These are phyloP conservation scores for Pteronotus mesoamericanus DNA, from an alignment of 2,797 vertebrate species.

Conservation along the genomic window DNA sequence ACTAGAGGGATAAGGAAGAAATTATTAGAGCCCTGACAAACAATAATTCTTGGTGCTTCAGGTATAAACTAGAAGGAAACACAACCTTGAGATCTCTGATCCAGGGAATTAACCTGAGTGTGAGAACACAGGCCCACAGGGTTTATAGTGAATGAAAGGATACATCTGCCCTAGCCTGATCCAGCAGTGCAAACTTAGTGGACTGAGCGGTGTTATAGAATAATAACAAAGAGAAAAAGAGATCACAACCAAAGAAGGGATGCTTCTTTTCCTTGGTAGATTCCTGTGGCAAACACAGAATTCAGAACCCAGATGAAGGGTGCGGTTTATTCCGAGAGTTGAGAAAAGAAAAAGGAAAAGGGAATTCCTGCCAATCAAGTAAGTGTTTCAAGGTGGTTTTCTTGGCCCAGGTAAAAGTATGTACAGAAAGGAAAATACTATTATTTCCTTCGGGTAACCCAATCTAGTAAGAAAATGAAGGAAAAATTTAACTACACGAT, in stretches of 20 bases:
- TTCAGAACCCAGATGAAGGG: not conserved
- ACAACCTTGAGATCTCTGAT: not conserved
- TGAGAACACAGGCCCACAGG: not conserved
- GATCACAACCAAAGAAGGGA: not conserved
- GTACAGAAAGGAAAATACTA: not conserved
- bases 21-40: constrained; percentile 51
- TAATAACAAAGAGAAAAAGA: not conserved
- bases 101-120: not conserved
- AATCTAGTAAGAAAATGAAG: constrained; percentile 7
- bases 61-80: constrained; percentile 39
- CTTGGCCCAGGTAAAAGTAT: not conserved
- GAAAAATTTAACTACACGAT: not conserved
- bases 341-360: not conserved
- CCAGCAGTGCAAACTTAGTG: not conserved
- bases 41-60: constrained; percentile 33
- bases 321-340: constrained; percentile 17
- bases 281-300: constrained; percentile 25
- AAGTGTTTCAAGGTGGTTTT: not conserved
- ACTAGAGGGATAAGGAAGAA: constrained; percentile 17
- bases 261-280: not conserved
- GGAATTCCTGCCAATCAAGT: constrained; percentile 20
- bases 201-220: not conserved
- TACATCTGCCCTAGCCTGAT: not conserved
- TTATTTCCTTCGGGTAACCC: not conserved
- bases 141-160: not conserved